A percentile compares a stretch with the other conserved stretches of the same genome.
phyloP scores from a whole-genome alignment of 2,113 vertebrate genomes.

The Triplophysa dalaica region DNA sequence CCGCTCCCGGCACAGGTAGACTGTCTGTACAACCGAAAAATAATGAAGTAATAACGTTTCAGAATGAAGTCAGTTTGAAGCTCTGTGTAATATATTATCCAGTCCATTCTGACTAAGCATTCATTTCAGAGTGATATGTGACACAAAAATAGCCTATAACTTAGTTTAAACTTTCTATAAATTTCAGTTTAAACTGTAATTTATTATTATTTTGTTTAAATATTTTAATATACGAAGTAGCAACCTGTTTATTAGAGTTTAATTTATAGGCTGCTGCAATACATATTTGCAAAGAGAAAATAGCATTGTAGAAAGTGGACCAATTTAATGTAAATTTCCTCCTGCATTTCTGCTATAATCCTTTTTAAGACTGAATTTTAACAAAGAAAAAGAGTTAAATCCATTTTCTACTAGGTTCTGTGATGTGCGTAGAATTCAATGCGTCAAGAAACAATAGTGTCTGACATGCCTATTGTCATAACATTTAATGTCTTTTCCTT shows the following conservation, averaged over 20 bases:
- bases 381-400: constrained; percentile 15
- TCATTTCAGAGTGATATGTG: background rate
- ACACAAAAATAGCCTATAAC: too few relatives aligned
- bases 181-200: too few relatives aligned
- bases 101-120: too few relatives aligned
- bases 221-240: too few relatives aligned
- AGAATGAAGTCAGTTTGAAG: background rate
- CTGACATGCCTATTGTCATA: constrained; percentile 66
- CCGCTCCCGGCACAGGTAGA: background rate
- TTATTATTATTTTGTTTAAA: too few relatives aligned
- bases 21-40: background rate
- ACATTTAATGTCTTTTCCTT: constrained; percentile 74
- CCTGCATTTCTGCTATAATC: background rate
- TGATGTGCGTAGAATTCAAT: background rate
- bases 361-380: background rate
- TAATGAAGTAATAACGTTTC: background rate
- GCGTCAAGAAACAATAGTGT: constrained; percentile 42
- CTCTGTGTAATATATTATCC: background rate
- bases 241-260: background rate
- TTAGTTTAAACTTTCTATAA: too few relatives aligned
- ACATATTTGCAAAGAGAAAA: background rate
- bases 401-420: constrained; percentile 27
- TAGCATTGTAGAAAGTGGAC: background rate
- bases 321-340: background rate
- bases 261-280: background rate